Evolutionary conservation across 1,140 invertebrate species (phyloP).

Genomic region (Danaus melanippus): DNA sequence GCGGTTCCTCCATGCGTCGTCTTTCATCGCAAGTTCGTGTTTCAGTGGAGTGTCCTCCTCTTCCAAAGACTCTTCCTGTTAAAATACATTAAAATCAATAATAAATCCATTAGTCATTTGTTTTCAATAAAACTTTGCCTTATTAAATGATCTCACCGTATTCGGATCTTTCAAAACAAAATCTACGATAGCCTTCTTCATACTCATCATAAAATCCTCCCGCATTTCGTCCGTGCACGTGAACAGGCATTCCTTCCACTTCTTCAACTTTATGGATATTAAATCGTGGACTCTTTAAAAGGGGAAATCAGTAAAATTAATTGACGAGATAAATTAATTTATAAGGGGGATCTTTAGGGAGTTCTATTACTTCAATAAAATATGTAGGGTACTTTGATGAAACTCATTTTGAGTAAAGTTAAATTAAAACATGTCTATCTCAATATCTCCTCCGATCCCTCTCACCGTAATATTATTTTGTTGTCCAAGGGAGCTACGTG

Average conservation of each 20-base stretch:
- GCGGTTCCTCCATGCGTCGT: constrained; percentile 75
- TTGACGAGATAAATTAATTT: no score
- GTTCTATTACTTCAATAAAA: no score
- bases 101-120: no score
- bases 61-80: constrained; percentile 61
- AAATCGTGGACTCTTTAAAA: constrained; percentile 56
- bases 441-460: not conserved
- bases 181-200: constrained; percentile 91
- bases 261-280: constrained; percentile 67
- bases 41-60: constrained; percentile 70
- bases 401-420: no score
- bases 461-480: constrained; percentile 73
- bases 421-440: constrained; percentile 4
- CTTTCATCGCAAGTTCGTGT: constrained; percentile 76
- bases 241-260: constrained; percentile 73
- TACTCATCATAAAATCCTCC: constrained; percentile 85
- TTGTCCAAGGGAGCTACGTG: constrained; percentile 85
- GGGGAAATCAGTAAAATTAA: no score
- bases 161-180: constrained; percentile 87
- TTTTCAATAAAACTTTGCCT: no score
- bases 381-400: no score
- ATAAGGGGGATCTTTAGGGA: no score
- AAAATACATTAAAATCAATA: not conserved
- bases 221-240: constrained; percentile 77
- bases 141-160: constrained; percentile 40